A percentile compares a stretch with the other conserved stretches of the same genome.
Evolutionary conservation across 2,888 invertebrate genomes (phyloP).

Genomic region (Autographa gamma): DNA sequence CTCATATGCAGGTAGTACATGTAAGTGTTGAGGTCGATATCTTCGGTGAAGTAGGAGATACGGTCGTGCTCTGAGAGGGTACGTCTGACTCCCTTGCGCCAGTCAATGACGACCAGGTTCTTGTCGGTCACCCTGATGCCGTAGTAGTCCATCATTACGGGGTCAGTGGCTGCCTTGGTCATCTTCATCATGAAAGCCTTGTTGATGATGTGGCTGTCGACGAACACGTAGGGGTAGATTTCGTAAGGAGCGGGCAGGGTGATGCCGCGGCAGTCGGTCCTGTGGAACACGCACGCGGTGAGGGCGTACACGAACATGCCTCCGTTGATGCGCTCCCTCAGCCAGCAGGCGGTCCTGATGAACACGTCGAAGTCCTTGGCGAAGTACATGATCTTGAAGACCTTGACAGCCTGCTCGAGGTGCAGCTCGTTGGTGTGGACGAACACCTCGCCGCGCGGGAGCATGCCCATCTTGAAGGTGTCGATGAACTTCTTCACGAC

Average conservation of each 20-base stretch:
- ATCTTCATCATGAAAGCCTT: conserved; percentile 91
- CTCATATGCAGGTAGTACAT: conserved; percentile 91
- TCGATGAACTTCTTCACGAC: conserved; percentile 89
- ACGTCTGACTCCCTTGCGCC: conserved; percentile 90
- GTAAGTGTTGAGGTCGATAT: conserved; percentile 92
- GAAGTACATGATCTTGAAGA: conserved; percentile 90
- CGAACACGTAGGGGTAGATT: conserved; percentile 93
- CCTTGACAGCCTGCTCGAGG: conserved; percentile 89
- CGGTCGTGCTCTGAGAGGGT: conserved; percentile 89
- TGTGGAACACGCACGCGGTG: conserved; percentile 91
- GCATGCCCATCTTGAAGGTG: conserved; percentile 87
- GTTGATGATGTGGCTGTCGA: conserved; percentile 92
- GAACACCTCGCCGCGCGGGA: conserved; percentile 90
- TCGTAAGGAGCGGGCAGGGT: conserved; percentile 93
- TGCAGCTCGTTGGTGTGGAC: conserved; percentile 90
- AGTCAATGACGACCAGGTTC: conserved; percentile 90
- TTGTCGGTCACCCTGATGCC: conserved; percentile 86
- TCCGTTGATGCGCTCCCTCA: conserved; percentile 92
- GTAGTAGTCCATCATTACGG: conserved; percentile 86
- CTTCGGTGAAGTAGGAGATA: conserved; percentile 93
- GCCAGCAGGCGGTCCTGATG: conserved; percentile 91
- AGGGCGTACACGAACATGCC: conserved; percentile 93
- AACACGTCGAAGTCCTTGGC: conserved; percentile 92
- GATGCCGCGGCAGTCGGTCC: conserved; percentile 90
- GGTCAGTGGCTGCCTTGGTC: conserved; percentile 88